A percentile compares a stretch with the other conserved stretches of the same genome.
Conservation (phyloP, 35 echinoderm and acorn worm genomes). For the Heliocidaris tuberculata region DNA sequence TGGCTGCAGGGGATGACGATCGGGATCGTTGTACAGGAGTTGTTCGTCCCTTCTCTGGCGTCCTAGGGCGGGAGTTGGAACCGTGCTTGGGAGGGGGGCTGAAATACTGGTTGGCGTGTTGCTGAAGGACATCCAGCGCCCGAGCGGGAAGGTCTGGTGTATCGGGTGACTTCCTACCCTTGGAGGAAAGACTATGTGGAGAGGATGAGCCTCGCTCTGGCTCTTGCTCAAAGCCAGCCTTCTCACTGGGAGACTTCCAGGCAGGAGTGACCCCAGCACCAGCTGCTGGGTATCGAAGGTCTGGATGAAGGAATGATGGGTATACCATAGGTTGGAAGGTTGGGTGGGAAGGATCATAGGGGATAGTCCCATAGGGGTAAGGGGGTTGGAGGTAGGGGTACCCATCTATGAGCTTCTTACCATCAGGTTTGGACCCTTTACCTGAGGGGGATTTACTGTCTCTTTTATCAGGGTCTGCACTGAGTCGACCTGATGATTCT, state of each 20-base stretch:
- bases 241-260: conserved; percentile 67
- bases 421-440: conserved; percentile 28
- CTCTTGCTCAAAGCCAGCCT: conserved; percentile 53
- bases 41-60: conserved; percentile 35
- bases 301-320: conserved; percentile 54
- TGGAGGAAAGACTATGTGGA: conserved; percentile 50
- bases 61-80: conserved; percentile 11
- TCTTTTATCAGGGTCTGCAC: not conserved
- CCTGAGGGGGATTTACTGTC: conserved; percentile 19
- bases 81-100: conserved; percentile 33
- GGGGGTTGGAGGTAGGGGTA: conserved; percentile 31
- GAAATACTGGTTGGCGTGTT: conserved; percentile 70
- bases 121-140: conserved; percentile 68
- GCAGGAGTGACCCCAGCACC: conserved; percentile 37
- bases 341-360: conserved; percentile 62
- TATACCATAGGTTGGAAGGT: conserved; percentile 55
- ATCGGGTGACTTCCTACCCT: conserved; percentile 29
- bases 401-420: conserved; percentile 34
- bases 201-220: conserved; percentile 48
- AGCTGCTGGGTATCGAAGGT: conserved; percentile 53
- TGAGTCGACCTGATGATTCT: conserved; percentile 1
- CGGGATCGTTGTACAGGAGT: conserved; percentile 34
- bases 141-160: conserved; percentile 54
- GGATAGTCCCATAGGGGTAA: conserved; percentile 51
- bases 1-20: conserved; percentile 55